Evolutionary conservation across 2,888 invertebrate species (phyloP).

Genomic region (Tiliacea aurago): DNA sequence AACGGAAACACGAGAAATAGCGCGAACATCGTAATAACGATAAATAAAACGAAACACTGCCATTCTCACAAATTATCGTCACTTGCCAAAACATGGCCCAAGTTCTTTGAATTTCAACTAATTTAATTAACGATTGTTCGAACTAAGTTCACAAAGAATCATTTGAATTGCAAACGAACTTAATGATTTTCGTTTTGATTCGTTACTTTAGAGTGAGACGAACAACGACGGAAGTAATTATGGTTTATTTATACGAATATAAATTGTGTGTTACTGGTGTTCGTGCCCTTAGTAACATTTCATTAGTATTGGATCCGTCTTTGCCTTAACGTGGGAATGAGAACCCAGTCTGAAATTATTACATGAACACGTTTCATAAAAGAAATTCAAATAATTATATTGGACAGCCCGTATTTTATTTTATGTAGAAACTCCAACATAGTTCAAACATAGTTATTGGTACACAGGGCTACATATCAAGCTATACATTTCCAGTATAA

Average conservation of each 20-base stretch:
- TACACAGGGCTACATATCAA: no score
- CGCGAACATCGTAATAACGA: slow-evolving; percentile 25
- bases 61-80: slow-evolving; percentile 50
- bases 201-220: slow-evolving; percentile 48
- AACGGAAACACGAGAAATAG: neutral
- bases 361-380: neutral
- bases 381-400: neutral
- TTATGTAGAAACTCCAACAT: neutral
- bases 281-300: neutral
- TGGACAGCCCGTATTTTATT: neutral
- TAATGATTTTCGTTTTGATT: slow-evolving; percentile 73
- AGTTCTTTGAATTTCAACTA: slow-evolving; percentile 62
- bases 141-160: slow-evolving; percentile 64
- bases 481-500: no score
- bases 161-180: slow-evolving; percentile 78
- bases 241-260: slow-evolving; percentile 43
- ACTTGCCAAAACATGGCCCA: slow-evolving; percentile 55
- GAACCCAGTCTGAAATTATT: neutral
- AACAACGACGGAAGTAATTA: slow-evolving; percentile 50
- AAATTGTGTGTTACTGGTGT: slow-evolving; percentile 23
- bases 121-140: slow-evolving; percentile 72
- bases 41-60: slow-evolving; percentile 47
- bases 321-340: neutral
- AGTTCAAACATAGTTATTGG: no score
- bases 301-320: neutral